Percentiles rank a stretch among this genome's conserved stretches.
These are phyloP conservation scores for Ladona fulva DNA, from an alignment of 1,140 invertebrate genomes.

Conservation along the genomic window DNA sequence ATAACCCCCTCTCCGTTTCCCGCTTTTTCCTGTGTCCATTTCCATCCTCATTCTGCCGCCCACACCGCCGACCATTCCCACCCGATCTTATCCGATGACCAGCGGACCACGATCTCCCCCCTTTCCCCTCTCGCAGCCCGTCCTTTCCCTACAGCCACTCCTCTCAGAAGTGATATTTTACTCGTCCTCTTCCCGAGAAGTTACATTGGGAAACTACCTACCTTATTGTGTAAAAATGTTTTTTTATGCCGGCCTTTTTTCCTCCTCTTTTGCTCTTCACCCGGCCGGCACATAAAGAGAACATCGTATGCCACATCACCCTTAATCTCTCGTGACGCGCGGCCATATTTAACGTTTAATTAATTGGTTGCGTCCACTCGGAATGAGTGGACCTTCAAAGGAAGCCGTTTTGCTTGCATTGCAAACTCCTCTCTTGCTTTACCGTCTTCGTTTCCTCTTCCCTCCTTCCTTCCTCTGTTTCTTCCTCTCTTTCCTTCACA, in stretches of 20 bases:
- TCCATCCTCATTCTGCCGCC: background rate
- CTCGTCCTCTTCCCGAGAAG: background rate
- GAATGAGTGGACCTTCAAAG: background rate
- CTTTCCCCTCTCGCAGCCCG: background rate
- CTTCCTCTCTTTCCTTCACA: background rate
- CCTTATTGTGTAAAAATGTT: constrained; percentile 6
- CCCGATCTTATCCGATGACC: constrained; percentile 1
- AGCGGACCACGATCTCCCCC: background rate
- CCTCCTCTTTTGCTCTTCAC: background rate
- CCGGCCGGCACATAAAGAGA: background rate
- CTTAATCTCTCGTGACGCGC: background rate
- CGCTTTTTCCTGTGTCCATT: background rate
- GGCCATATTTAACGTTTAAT: background rate
- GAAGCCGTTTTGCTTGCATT: background rate
- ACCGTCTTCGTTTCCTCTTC: too few species aligned
- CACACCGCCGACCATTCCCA: background rate
- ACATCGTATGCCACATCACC: constrained; percentile 3
- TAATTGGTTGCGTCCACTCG: constrained; percentile 7
- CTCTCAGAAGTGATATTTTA: constrained; percentile 10
- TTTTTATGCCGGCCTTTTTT: background rate
- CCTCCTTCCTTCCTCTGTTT: background rate
- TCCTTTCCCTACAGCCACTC: background rate
- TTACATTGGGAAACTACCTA: constrained; percentile 4
- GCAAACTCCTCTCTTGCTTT: background rate
- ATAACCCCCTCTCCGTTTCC: background rate